phyloP scores from a whole-genome alignment of 2,113 vertebrate species.

The Mohoua ochrocephala region DNA sequence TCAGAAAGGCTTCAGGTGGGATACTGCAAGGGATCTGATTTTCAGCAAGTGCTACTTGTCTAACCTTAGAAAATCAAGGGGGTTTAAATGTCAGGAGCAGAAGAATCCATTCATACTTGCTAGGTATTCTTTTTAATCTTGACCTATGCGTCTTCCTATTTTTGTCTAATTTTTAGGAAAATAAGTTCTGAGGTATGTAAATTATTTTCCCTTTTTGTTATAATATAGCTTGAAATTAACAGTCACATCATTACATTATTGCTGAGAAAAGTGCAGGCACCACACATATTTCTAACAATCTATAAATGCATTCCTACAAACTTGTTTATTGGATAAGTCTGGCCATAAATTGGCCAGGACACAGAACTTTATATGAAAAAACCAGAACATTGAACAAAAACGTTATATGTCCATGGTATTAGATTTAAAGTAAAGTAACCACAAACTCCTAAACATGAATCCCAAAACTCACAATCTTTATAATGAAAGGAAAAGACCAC shows the following conservation, averaged over 20 bases:
- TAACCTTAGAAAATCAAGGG: not conserved
- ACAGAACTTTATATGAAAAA: slow-evolving; percentile 55
- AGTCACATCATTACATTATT: slow-evolving; percentile 5
- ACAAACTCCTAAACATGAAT: slow-evolving; percentile 44
- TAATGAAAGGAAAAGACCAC: slow-evolving; percentile 54
- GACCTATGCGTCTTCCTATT: not conserved
- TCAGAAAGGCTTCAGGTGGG: not conserved
- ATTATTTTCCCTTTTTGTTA: not conserved
- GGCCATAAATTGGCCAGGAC: slow-evolving; percentile 50
- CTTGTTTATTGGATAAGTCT: slow-evolving; percentile 60
- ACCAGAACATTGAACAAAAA: slow-evolving; percentile 40
- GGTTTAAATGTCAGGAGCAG: not conserved
- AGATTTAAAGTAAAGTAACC: slow-evolving; percentile 45
- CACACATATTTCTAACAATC: slow-evolving; percentile 55
- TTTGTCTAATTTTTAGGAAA: not conserved
- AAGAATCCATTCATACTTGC: not conserved
- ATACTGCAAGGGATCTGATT: not conserved
- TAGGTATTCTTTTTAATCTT: not conserved
- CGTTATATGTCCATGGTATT: slow-evolving; percentile 16
- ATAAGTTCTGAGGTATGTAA: not conserved
- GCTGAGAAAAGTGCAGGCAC: slow-evolving; percentile 24
- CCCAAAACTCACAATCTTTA: slow-evolving; percentile 38
- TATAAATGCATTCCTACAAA: slow-evolving; percentile 60
- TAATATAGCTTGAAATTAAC: slow-evolving; percentile 5
- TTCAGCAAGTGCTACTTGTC: not conserved